Evolutionary conservation across 2,888 invertebrate genomes (phyloP).

Genomic region (Baccha elongata): DNA sequence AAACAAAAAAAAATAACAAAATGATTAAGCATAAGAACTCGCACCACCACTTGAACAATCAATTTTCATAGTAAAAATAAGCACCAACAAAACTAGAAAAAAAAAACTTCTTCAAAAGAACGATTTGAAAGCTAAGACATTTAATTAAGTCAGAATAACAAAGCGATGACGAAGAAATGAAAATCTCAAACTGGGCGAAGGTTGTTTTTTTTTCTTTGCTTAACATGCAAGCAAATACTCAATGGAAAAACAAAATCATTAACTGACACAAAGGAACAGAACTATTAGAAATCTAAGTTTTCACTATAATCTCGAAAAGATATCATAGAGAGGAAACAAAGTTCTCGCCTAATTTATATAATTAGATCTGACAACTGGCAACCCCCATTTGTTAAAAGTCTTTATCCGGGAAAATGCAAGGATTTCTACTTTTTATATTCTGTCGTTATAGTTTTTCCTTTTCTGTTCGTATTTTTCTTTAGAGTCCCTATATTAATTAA

Average conservation of each 20-base stretch:
- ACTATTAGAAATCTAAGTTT: slow-evolving; percentile 9
- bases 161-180: no score
- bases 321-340: slow-evolving; percentile 23
- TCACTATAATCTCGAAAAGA: neutral
- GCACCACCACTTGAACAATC: no score
- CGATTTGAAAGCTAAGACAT: no score
- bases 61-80: no score
- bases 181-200: neutral
- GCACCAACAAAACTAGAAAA: no score
- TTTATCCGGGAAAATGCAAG: slow-evolving; percentile 35
- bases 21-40: no score
- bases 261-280: neutral
- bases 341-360: slow-evolving; percentile 54
- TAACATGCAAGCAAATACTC: neutral
- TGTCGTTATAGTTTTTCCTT: slow-evolving; percentile 27
- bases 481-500: slow-evolving; percentile 63
- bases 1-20: no score
- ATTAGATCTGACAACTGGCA: slow-evolving; percentile 69
- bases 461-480: slow-evolving; percentile 30
- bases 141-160: no score
- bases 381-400: slow-evolving; percentile 24
- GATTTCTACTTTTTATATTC: slow-evolving; percentile 17
- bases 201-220: neutral
- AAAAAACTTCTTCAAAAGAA: no score
- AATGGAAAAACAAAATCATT: slow-evolving; percentile 11